phyloP scores from a whole-genome alignment of 2,888 invertebrate genomes.

The Eristalis arbustorum region DNA sequence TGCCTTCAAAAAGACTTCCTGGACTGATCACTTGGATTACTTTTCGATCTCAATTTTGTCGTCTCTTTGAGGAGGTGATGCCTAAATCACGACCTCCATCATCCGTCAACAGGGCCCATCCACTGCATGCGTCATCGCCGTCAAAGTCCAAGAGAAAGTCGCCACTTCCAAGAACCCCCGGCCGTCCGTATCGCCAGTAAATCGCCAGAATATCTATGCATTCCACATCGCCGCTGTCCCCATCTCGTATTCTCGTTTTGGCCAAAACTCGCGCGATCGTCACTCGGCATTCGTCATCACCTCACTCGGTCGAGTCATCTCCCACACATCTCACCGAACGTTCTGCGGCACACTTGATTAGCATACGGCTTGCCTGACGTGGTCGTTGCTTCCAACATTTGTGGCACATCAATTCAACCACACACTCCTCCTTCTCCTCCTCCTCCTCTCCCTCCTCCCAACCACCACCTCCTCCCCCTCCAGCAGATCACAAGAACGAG shows the following conservation, averaged over 20 bases:
- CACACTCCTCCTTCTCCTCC: not conserved
- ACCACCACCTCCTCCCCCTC: not conserved
- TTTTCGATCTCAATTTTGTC: too few relatives aligned
- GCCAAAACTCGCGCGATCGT: not conserved
- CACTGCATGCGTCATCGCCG: not conserved
- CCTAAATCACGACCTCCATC: too few relatives aligned
- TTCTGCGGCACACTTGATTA: slow-evolving; percentile 24
- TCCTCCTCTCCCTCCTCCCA: too few relatives aligned
- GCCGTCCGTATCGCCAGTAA: not conserved
- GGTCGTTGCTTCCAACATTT: not conserved
- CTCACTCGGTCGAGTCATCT: not conserved
- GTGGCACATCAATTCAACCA: not conserved
- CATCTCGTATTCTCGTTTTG: not conserved
- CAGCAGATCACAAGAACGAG: not conserved
- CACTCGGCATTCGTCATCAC: not conserved
- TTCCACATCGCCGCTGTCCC: not conserved
- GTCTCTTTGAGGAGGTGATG: too few relatives aligned
- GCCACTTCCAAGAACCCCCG: not conserved
- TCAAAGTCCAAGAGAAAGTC: not conserved
- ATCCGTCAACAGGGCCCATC: not conserved
- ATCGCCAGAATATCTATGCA: not conserved
- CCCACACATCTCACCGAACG: not conserved
- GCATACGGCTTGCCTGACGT: slow-evolving; percentile 20
- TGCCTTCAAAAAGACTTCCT: too few relatives aligned
- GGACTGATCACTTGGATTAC: too few relatives aligned